These are phyloP conservation scores for Cossypha niveicapilla DNA, from an alignment of 2,797 vertebrate species.

Conservation along the genomic window DNA sequence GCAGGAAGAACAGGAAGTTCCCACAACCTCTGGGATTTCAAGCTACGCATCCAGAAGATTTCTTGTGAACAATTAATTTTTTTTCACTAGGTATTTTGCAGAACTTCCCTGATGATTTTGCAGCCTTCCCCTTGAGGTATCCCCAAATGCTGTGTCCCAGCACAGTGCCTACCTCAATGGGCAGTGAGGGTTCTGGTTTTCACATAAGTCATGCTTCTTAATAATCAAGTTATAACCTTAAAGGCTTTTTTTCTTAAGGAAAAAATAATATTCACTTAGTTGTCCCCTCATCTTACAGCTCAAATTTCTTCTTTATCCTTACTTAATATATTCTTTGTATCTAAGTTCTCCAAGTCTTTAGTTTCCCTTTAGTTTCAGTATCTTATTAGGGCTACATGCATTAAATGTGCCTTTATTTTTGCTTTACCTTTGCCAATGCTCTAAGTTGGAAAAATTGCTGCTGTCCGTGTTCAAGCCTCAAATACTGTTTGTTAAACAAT, in stretches of 20 bases:
- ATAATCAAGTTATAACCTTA: background rate
- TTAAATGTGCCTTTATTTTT: background rate
- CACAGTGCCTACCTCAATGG: background rate
- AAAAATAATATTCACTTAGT: background rate
- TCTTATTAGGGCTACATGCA: background rate
- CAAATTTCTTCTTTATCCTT: background rate
- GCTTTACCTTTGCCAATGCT: background rate
- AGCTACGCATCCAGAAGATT: background rate
- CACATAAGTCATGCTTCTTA: background rate
- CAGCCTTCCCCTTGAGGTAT: background rate
- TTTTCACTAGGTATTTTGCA: background rate
- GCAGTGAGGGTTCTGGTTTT: background rate
- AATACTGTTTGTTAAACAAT: background rate
- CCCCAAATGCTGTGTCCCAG: background rate
- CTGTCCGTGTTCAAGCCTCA: background rate
- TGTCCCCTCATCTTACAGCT: background rate
- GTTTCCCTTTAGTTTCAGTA: background rate
- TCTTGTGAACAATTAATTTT: background rate
- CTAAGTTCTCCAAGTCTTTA: background rate
- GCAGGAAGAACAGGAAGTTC: background rate
- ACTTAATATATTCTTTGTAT: background rate
- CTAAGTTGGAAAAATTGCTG: background rate
- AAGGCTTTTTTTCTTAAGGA: background rate
- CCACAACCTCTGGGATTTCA: background rate
- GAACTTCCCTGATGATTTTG: background rate